Evolutionary conservation across 2,797 vertebrate species (phyloP).

Genomic region (Galago senegalensis): DNA sequence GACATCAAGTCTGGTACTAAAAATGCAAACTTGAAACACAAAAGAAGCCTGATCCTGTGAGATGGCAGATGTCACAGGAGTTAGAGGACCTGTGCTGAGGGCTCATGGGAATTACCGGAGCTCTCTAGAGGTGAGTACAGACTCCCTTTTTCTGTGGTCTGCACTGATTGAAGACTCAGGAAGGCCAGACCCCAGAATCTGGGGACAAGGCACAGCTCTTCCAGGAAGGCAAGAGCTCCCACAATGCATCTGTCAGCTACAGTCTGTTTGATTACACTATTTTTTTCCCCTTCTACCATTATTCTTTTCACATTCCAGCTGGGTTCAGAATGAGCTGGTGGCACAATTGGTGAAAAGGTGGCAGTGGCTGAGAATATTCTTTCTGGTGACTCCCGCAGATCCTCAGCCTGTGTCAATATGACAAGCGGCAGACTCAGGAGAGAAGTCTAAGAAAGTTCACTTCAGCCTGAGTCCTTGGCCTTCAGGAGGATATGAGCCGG

Average conservation of each 20-base stretch:
- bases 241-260: not conserved
- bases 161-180: no score
- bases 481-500: not conserved
- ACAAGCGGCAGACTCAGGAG: not conserved
- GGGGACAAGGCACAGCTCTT: not conserved
- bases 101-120: not conserved
- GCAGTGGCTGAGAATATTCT: not conserved
- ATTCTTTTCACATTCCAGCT: not conserved
- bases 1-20: not conserved
- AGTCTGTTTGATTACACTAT: not conserved
- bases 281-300: not conserved
- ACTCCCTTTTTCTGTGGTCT: not conserved
- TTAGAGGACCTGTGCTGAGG: not conserved
- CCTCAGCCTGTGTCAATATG: not conserved
- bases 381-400: not conserved
- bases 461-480: not conserved
- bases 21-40: conserved; percentile 5
- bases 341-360: not conserved
- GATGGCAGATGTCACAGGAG: not conserved
- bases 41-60: not conserved
- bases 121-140: not conserved
- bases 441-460: not conserved
- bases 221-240: not conserved
- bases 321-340: not conserved
- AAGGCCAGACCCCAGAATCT: not conserved